Conservation (phyloP, 2,797 vertebrate species). For the Pseudochaenichthys georgianus region DNA sequence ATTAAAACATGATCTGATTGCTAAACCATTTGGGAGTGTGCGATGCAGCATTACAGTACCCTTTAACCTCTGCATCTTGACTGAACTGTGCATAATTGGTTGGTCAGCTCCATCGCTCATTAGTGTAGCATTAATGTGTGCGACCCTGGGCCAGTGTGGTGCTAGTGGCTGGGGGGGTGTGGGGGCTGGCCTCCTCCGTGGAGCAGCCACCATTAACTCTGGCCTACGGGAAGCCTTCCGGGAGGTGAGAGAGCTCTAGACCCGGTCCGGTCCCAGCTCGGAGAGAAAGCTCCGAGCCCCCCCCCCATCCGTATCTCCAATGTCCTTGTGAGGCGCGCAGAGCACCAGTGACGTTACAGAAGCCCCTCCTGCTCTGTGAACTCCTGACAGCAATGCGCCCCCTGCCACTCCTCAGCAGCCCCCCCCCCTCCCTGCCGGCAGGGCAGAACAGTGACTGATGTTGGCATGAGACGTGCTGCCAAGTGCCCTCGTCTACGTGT, state of each 20-base stretch:
- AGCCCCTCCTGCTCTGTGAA: constrained; percentile 40
- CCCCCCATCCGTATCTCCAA: constrained; percentile 55
- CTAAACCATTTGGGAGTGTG: constrained; percentile 45
- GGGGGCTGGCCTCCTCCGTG: constrained; percentile 62
- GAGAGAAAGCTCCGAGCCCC: constrained; percentile 54
- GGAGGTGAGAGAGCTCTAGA: constrained; percentile 65
- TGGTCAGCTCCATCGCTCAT: constrained; percentile 85
- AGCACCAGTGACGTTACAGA: constrained; percentile 23
- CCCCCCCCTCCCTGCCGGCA: constrained; percentile 63
- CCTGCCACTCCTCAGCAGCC: constrained; percentile 67
- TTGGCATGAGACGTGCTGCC: constrained; percentile 77
- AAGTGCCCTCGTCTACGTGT: constrained; percentile 69
- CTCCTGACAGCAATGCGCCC: constrained; percentile 64
- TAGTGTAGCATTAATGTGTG: constrained; percentile 81
- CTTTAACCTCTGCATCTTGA: constrained; percentile 81
- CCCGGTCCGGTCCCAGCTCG: constrained; percentile 45
- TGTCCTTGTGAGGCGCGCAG: constrained; percentile 64
- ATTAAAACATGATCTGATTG: constrained; percentile 6
- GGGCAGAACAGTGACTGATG: constrained; percentile 75
- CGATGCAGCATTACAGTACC: constrained; percentile 57
- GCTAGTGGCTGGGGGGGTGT: constrained; percentile 47
- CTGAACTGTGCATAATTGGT: constrained; percentile 85
- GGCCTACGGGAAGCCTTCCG: constrained; percentile 68
- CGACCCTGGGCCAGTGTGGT: constrained; percentile 66
- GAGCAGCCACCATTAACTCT: constrained; percentile 73